These are phyloP conservation scores for Sapajus apella DNA, from an alignment of 2,113 vertebrate species.

Conservation along the genomic window DNA sequence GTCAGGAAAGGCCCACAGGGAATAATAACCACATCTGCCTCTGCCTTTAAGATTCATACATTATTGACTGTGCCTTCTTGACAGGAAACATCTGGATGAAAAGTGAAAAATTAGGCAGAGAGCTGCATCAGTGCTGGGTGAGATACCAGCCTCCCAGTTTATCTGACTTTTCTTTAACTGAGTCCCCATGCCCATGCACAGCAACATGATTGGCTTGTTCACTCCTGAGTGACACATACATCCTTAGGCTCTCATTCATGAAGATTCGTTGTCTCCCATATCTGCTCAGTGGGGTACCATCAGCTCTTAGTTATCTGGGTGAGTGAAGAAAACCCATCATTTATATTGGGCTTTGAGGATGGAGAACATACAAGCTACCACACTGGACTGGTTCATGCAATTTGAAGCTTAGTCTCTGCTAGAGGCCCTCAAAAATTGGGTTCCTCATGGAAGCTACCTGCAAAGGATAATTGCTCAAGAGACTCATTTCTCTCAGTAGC, in stretches of 20 bases:
- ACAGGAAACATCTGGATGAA: constrained; percentile 75
- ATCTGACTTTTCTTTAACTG: background rate
- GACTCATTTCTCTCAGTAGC: background rate
- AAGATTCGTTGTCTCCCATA: background rate
- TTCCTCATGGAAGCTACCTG: background rate
- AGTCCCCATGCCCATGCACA: background rate
- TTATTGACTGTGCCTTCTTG: constrained; percentile 64
- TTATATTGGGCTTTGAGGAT: background rate
- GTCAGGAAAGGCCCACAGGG: constrained; percentile 41
- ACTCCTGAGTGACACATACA: background rate
- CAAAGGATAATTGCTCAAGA: background rate
- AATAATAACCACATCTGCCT: constrained; percentile 64
- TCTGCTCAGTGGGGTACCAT: background rate
- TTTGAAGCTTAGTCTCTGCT: background rate
- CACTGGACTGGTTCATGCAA: background rate
- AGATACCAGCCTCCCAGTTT: constrained; percentile 18
- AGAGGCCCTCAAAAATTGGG: background rate
- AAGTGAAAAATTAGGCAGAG: constrained; percentile 59
- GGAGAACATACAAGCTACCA: background rate
- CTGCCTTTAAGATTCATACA: constrained; percentile 48
- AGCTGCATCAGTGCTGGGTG: background rate
- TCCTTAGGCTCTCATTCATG: background rate
- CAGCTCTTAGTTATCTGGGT: background rate
- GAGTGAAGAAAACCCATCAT: background rate
- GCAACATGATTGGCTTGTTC: background rate